Evolutionary conservation across 2,797 vertebrate genomes (phyloP), one percentile per base, ranked within the genome.

Genomic region (Serranus cabrilla): DNA sequence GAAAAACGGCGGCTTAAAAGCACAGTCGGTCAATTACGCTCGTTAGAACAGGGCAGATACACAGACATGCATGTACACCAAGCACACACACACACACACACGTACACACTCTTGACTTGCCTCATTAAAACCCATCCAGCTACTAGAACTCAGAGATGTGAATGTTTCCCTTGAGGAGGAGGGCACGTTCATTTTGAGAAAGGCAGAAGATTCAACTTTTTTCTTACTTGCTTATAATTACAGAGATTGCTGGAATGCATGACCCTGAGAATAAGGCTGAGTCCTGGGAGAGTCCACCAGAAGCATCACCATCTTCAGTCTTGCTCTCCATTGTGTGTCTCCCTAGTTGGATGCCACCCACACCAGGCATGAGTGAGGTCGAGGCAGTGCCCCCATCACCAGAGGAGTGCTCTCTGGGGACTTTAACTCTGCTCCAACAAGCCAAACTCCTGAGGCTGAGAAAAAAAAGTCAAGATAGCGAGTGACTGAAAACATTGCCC

Each of bases 91-190:
- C 78, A 78, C 78, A 60, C 78, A 71, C 67, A 23, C 14, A 43
- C 16, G 13, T 11, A 45, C 43, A 45, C 76, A 83, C 76, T 64
- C 78, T 94, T 93, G 92, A 94, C 92, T 94, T 94, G 93, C 91
- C 94, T 95, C 93, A 94, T 95, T 95, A 95, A 95, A 94, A 94
- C 91, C 86, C 89, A 93, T 94, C 93, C 91, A 93, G 90, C 92
- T 92, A 87, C 91, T 79, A 93, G 90, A 95, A 94, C 91, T 94
- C 91, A 82, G 88, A 95, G 92, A 94, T 94, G 91, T 89, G 92
- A 91, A 93, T 87, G 89, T 92, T 91, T 94, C 94, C 88, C 92
- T 90, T 80, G 95, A 93, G 94, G 88, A 92, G 84, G 39, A 63
- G 88, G 86, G 86, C 89, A 90, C 91, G 87, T 92, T 95, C 93